Percentiles rank a stretch among this genome's conserved stretches.
Conservation (phyloP, 2,113 vertebrate species). For the Centropus unirufus region DNA sequence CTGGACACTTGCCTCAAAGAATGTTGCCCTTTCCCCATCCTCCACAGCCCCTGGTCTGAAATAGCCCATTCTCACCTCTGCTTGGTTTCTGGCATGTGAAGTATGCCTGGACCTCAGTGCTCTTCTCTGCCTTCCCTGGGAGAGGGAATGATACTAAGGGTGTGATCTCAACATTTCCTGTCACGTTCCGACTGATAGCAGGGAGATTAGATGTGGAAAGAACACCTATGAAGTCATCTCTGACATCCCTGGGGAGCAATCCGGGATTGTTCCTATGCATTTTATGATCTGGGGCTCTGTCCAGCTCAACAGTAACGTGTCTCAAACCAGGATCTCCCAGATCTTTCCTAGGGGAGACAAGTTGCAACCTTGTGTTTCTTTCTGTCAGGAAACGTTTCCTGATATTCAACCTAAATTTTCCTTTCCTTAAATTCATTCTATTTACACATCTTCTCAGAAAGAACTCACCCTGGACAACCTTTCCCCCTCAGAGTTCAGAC, state of each 20-base stretch:
- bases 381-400: slow-evolving; percentile 30
- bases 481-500: not conserved
- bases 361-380: not conserved
- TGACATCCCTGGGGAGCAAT: not conserved
- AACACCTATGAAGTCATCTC: slow-evolving; percentile 55
- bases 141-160: not conserved
- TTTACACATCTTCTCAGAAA: not conserved
- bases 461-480: not conserved
- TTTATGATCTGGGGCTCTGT: slow-evolving; percentile 19
- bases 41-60: not conserved
- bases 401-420: slow-evolving; percentile 34
- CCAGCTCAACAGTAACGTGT: slow-evolving; percentile 10
- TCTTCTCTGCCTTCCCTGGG: not conserved
- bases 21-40: fast-evolving
- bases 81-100: not conserved
- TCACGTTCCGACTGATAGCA: not conserved
- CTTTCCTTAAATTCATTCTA: slow-evolving; percentile 42
- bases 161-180: not conserved
- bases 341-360: not conserved
- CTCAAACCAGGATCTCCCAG: not conserved
- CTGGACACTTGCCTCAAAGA: not conserved
- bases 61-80: not conserved
- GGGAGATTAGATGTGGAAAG: slow-evolving; percentile 39
- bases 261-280: not conserved
- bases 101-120: not conserved